Percentiles rank a stretch among this genome's conserved stretches.
Evolutionary conservation across 1,140 invertebrate species (phyloP).

Genomic region (Yoshiicerus persimilis): DNA sequence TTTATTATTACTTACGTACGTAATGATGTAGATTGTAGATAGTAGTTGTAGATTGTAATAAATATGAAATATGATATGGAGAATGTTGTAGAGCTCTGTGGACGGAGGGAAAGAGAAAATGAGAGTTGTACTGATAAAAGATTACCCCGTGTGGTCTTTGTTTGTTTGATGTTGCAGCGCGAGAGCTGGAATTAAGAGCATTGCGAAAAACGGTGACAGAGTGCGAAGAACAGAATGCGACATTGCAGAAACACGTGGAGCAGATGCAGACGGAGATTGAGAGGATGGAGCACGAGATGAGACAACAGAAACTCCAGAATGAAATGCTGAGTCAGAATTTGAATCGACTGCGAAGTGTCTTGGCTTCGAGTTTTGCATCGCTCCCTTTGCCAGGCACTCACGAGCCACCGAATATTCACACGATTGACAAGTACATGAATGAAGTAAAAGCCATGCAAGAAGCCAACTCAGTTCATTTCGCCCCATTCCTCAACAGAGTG

Average conservation of each 20-base stretch:
- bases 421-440: constrained; percentile 50
- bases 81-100: neutral
- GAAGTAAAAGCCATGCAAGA: constrained; percentile 50
- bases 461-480: constrained; percentile 49
- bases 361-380: constrained; percentile 48
- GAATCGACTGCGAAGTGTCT: constrained; percentile 46
- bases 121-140: neutral
- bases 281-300: constrained; percentile 50
- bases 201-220: constrained; percentile 63
- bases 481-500: constrained; percentile 50
- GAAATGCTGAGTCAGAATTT: constrained; percentile 50
- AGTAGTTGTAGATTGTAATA: neutral
- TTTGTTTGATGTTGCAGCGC: constrained; percentile 51
- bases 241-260: constrained; percentile 64
- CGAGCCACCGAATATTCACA: constrained; percentile 45
- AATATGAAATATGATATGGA: neutral
- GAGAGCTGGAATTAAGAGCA: constrained; percentile 62
- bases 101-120: neutral
- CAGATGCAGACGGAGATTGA: constrained; percentile 55
- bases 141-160: constrained; percentile 23
- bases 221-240: constrained; percentile 64
- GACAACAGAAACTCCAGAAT: constrained; percentile 49
- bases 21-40: neutral
- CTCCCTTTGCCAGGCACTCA: constrained; percentile 47
- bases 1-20: neutral